Percentiles rank a stretch among this genome's conserved stretches.
These are phyloP conservation scores for Calypte anna DNA, from an alignment of 2,113 vertebrate genomes.

Conservation along the genomic window DNA sequence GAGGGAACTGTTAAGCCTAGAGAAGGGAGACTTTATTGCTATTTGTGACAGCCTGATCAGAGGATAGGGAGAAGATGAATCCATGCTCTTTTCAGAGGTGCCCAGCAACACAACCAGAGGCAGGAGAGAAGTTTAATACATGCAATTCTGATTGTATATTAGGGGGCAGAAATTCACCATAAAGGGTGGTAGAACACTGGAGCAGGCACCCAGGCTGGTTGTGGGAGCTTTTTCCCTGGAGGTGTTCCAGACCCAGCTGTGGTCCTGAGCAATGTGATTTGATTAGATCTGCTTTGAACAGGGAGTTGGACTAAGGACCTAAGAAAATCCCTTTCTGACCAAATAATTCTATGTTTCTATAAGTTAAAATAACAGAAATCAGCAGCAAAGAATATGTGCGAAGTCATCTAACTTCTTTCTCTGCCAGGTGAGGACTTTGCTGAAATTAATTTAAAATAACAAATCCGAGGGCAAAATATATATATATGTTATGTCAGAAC, in stretches of 20 bases:
- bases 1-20: not conserved
- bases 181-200: not conserved
- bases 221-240: not conserved
- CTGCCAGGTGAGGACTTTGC: not conserved
- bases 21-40: not conserved
- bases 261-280: not conserved
- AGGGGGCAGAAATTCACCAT: not conserved
- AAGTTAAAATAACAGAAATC: not conserved
- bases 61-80: not conserved
- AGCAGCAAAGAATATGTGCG: not conserved
- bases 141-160: not conserved
- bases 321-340: not conserved
- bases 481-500: not conserved
- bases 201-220: not conserved
- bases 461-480: not conserved
- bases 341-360: not conserved
- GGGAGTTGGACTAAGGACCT: not conserved
- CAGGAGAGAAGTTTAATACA: not conserved
- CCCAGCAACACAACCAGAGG: not conserved
- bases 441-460: not conserved
- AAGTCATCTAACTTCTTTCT: not conserved
- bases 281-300: not conserved
- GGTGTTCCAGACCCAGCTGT: not conserved
- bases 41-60: fast-evolving
- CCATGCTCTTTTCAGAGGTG: not conserved